Evolutionary conservation across 2,113 vertebrate genomes (phyloP), one percentile per base, ranked within the genome.

Genomic region (Thunnus maccoyii): DNA sequence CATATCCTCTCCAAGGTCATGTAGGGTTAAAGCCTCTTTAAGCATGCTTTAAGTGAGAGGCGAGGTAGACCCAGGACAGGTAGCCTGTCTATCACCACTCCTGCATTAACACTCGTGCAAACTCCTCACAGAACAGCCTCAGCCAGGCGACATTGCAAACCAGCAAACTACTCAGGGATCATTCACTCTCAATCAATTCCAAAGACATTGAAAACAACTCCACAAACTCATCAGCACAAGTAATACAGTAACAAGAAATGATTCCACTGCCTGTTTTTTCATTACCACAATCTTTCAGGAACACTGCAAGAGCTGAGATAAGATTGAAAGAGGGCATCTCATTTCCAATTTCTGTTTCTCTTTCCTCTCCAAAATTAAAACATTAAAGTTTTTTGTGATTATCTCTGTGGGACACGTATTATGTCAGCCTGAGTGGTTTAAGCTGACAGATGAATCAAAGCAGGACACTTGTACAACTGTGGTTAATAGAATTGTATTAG

Each of bases 311-410:
- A 52, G 57, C 25, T 15, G 74, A 64, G 50, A 80, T 60, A 80
- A 80, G 77, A 80, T 12, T 71, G 60, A 77, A 80, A 51, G 62
- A 62, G 50, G 25, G 44, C 25, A 60, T 70, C 58, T 78, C 57
- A 63, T 78, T 58, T 64, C 25, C 36, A 61, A 27, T 66, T 61
- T 79, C 17, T 32, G 36, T 18, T 9, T 5, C 17, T 65, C 52
- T 22, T 78, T 78, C 18, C 25, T 74, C 58, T 65, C 15, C 14
- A 47, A 41, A 41, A 68, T 54, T 1, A 64, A 75, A 78, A 67
- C 62, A n/a, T 63, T 47, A 6, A 22, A 68, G 51, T 62, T 60
- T 27, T 48, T 48, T 66, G 67, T 12, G 30, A 46, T 55, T 61
- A 61, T 78, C 47, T 82, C 48, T 69, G 51, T 5, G n/a, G 56